Base-by-base conservation (phyloP, 2,797 vertebrate genomes). In the Micromesistius poutassou region DNA sequence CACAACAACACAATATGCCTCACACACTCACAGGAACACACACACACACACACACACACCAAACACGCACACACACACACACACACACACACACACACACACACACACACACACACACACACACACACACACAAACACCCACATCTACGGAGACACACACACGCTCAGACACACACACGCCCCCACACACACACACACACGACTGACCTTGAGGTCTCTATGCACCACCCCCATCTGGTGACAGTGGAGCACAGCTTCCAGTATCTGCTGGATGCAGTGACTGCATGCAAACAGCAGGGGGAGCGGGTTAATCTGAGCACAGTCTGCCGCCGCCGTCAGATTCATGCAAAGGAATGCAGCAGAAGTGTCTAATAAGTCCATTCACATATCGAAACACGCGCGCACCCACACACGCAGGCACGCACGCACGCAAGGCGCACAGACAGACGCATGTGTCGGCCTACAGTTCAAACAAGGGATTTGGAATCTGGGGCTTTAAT, bases 201-300 rank as follows among this genome's bases (percentile, higher is more conserved):
- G 79, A 88, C 91, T 91, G 84, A 93, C 91, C 91, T 93, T 93
- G 66, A 93, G 91, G 87, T 98, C 97, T 91, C 97, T 94, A 93
- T 98, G 97, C 78, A 98, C 97, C 83, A 98, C 97, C 81, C 97
- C 97, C 96, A 97, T 97, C 91, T 98, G 97, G 93, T 98, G 97
- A 90, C 97, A 98, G 88, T 97, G 97, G 88, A 98, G 96, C 86
- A 98, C 97, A 16, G 97, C 97, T 92, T 98, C 97, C 94, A 98
- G 94, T 94, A 98, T 98, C 95, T 98, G 97, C 95, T 98, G 97
- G 94, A 97, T 97, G 95, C 97, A 98, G 94, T 97, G 97, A 95
- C 97, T 98, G 95, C 81, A 85, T 94, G 95, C 95, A 95, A 94
- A 97, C 87, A 94, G 90, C 93, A 94, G 91, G 93, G 92, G 93